Base-by-base conservation (phyloP, 2,113 vertebrate genomes). In the Heteronetta atricapilla region DNA sequence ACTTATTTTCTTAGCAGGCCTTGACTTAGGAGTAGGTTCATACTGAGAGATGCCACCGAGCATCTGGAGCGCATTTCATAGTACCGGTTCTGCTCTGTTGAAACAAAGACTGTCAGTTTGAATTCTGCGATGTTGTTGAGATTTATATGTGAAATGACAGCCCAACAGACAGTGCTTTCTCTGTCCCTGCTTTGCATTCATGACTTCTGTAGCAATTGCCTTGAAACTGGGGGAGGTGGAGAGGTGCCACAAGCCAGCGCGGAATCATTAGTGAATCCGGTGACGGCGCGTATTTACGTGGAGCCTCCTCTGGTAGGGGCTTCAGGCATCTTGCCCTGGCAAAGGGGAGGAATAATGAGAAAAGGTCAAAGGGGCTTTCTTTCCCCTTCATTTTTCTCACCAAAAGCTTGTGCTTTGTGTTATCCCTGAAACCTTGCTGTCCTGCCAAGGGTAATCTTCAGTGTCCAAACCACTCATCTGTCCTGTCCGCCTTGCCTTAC, bases 1-100 rank as follows among this genome's bases (percentile, higher is more conserved):
- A 85, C 94, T 96, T 93, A 75, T 86, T 97, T 94, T 69, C 68
- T 89, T 78, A 91, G 58, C 78, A 92, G 94, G 89, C 93, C 74
- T 91, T 87, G 94, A 95, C 79, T 97, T 97, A 96, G 90, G 95
- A 96, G 46, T 70, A 84, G 92, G 88, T 73, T 95, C 67, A 33
- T 89, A 52, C 94, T 94, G 96, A 88, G 85, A 97, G 97, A 94
- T 97, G 95, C 94, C 96, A 96, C 91, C 91, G 88, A 96, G 93
- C 97, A 97, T 97, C 97, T 98, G 97, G 93, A 97, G 78, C 95
- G 89, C 48, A 26, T 96, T 96, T 92, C 88, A 46, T 68, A 93
- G 93, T 91, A 97, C 94, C 90, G 73, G 29, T 88, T 92, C 93
- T 94, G 88, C 86, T 93, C 82, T 91, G 88, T 58, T 93, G 95